Evolutionary conservation across 2,113 vertebrate species (phyloP).

Genomic region (Tyto alba): DNA sequence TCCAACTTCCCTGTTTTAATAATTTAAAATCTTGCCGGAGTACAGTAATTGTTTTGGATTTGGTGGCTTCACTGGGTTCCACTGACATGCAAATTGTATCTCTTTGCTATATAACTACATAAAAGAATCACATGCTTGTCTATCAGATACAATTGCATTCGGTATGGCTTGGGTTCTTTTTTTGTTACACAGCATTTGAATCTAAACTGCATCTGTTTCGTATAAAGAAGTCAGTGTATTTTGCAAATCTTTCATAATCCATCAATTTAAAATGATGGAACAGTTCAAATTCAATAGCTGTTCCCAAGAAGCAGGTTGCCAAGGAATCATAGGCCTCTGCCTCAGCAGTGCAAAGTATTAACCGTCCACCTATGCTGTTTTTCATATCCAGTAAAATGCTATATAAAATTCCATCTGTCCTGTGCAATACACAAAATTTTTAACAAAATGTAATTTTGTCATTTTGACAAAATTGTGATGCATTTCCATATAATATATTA

Average conservation of each 20-base stretch:
- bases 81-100: neutral
- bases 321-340: neutral
- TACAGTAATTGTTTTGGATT: neutral
- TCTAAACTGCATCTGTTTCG: neutral
- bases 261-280: neutral
- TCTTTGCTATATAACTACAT: neutral
- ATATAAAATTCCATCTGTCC: constrained; percentile 18
- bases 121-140: neutral
- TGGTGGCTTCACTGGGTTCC: neutral
- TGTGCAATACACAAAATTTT: constrained; percentile 10
- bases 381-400: constrained; percentile 28
- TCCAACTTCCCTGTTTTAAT: neutral
- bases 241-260: neutral
- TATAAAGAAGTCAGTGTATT: neutral
- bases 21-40: neutral
- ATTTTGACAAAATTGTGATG: neutral
- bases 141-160: neutral
- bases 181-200: neutral
- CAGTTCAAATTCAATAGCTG: neutral
- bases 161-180: neutral
- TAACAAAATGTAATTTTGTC: neutral
- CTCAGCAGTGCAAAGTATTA: neutral
- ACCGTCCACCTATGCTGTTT: neutral
- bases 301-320: neutral
- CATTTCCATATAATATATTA: neutral